Evolutionary conservation across 1,140 invertebrate species (phyloP), one percentile per base, ranked within the genome.

Genomic region (Drepana arcuata): DNA sequence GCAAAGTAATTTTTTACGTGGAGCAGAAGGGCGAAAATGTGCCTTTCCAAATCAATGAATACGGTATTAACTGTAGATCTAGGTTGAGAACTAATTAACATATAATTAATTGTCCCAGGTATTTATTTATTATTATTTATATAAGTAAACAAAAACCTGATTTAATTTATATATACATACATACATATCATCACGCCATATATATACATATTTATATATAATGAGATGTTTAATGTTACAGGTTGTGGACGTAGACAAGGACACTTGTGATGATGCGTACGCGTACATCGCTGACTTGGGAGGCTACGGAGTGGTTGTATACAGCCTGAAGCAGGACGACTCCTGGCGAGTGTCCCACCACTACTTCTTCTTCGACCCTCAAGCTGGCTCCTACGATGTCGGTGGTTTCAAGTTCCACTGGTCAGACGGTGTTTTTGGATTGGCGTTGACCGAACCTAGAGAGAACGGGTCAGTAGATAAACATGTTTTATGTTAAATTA

Each of bases 281-380:
- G 90, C 90, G 0, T 94, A 94, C 48, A 67, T 92, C 3, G 89
- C 92, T 1, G 92, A 94, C 64, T 68, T 93, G 2, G 88, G 88
- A 2, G 90, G 79, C 7, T 92, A 92, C 52, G 90, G 90, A 7
- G 60, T 94, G 0, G 86, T 93, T 0, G 91, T 93, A 1, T 94
- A 93, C 60, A 90, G 88, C 23, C 84, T 89, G 47, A 87, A 88
- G 24, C 84, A 90, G 9, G 87, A 93, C 48, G 87, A 90, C 37
- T 92, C 91, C 0, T 93, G 91, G 88, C 85, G 91, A 14, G 86
- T 93, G 1, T 78, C 88, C 39, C 92, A 94, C 56, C 91, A 93
- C 62, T 94, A 88, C 74, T 93, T 94, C 86, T 86, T 92, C 70
- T 92, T 93, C 34, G 92, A 94, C 64, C 92, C 92, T 0, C 63